Conservation (phyloP, 2,113 vertebrate genomes). For the Manacus vitellinus region DNA sequence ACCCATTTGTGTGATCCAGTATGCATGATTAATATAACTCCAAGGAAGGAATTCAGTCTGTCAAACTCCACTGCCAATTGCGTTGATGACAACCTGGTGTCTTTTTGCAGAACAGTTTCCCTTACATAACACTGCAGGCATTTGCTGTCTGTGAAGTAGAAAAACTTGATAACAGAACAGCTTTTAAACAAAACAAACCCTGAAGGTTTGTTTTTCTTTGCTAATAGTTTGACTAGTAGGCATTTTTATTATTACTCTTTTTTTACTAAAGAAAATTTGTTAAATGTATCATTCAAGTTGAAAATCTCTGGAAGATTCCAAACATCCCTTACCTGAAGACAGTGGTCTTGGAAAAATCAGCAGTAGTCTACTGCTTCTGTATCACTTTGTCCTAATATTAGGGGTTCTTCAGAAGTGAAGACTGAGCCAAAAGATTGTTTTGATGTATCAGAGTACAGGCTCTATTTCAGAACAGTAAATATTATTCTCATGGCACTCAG, state of each 20-base stretch:
- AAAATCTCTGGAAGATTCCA: not conserved
- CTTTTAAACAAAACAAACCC: not conserved
- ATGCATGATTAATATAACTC: not conserved
- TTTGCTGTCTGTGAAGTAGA: not conserved
- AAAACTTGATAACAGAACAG: not conserved
- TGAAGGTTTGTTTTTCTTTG: not conserved
- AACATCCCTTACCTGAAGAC: not conserved
- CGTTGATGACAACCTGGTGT: conserved; percentile 13
- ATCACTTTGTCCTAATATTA: not conserved
- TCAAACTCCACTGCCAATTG: conserved; percentile 5
- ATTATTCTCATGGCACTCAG: not conserved
- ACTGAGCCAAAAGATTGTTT: not conserved
- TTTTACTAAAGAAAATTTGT: accelerated
- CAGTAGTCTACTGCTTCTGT: not conserved
- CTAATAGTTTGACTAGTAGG: not conserved
- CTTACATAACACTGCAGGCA: conserved; percentile 12
- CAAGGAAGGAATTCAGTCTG: conserved; percentile 16
- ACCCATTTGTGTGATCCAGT: not conserved
- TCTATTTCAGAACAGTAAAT: not conserved
- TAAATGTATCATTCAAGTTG: not conserved
- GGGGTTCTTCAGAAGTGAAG: not conserved
- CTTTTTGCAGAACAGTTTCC: not conserved
- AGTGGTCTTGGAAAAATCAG: not conserved
- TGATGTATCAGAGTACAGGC: not conserved
- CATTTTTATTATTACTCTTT: not conserved